A percentile compares a stretch with the other conserved stretches of the same genome.
These are phyloP conservation scores for Drosophila navojoa DNA, from an alignment of 1,140 invertebrate species.

Conservation along the genomic window DNA sequence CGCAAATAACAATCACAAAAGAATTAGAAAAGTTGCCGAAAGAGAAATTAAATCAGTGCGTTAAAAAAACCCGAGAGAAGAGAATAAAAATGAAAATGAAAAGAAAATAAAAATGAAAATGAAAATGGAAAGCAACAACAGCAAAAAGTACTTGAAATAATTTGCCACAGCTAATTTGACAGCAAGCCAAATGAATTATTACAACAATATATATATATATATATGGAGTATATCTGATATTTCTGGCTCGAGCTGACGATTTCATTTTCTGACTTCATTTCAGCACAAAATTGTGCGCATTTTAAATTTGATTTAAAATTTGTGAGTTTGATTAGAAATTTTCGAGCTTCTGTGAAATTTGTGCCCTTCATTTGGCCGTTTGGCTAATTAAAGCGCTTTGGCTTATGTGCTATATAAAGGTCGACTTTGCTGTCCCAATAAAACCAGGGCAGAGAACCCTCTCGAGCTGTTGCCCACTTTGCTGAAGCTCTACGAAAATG, in stretches of 20 bases:
- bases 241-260: not conserved
- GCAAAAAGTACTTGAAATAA: slow-evolving; percentile 43
- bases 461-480: not conserved
- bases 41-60: slow-evolving; percentile 48
- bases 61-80: slow-evolving; percentile 15
- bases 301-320: not conserved
- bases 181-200: not conserved
- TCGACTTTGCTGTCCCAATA: slow-evolving; percentile 6
- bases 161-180: slow-evolving; percentile 46
- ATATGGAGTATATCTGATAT: not conserved
- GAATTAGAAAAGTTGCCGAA: slow-evolving; percentile 53
- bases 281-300: not conserved
- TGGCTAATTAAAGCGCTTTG: slow-evolving; percentile 44
- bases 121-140: slow-evolving; percentile 23
- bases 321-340: slow-evolving; percentile 7
- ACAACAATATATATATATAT: not conserved
- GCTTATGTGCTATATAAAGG: slow-evolving; percentile 22
- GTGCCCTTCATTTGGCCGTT: not conserved
- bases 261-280: not conserved
- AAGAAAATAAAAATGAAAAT: slow-evolving; percentile 15
- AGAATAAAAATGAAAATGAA: slow-evolving; percentile 2
- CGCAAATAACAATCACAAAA: slow-evolving; percentile 58
- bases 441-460: not conserved
- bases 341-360: not conserved
- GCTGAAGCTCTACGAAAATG: slow-evolving; percentile 30